Percentiles rank a stretch among this genome's conserved stretches.
Evolutionary conservation across 1,140 invertebrate species (phyloP).

Genomic region (Caenorhabditis latens): DNA sequence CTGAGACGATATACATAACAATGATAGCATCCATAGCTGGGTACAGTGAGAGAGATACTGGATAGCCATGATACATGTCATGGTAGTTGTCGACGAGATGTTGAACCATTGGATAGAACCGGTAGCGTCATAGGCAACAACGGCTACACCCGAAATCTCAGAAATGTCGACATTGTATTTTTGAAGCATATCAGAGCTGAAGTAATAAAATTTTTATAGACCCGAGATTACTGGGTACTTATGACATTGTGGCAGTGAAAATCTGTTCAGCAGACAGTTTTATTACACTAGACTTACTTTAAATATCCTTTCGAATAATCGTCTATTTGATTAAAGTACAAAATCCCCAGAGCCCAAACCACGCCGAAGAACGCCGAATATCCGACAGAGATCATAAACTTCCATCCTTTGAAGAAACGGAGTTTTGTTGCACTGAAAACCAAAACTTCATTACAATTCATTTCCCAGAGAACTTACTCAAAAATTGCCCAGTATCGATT

Average conservation of each 20-base stretch:
- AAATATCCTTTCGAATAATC: neutral
- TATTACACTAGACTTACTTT: neutral
- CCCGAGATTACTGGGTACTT: too few species aligned
- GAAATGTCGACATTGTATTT: neutral
- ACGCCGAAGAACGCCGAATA: neutral
- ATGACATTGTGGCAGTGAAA: too few species aligned
- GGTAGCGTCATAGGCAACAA: neutral
- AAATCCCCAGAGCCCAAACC: neutral
- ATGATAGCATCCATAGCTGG: too few species aligned
- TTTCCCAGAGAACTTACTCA: neutral
- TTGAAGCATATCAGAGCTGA: neutral
- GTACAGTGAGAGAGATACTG: neutral
- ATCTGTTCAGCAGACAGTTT: too few species aligned
- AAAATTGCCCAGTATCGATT: neutral
- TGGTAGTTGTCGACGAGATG: neutral
- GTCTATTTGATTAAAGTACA: neutral
- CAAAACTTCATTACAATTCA: neutral
- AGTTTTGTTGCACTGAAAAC: neutral
- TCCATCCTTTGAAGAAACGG: neutral
- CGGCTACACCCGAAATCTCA: neutral
- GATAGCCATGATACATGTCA: neutral
- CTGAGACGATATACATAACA: too few species aligned
- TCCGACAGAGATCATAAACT: neutral
- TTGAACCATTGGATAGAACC: neutral
- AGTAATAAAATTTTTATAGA: neutral